phyloP scores from a whole-genome alignment of 2,113 vertebrate species.

The Puma concolor region DNA sequence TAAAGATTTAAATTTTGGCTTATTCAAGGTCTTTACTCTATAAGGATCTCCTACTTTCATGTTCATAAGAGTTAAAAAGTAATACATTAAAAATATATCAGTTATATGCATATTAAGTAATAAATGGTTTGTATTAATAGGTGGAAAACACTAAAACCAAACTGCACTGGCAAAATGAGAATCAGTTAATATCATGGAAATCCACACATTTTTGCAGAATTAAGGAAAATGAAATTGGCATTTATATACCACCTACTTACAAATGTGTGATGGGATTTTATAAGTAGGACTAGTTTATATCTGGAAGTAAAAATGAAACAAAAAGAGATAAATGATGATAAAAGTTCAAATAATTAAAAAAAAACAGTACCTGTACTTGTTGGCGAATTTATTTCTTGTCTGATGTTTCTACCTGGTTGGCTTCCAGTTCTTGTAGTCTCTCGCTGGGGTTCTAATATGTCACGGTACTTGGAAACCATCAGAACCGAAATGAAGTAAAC shows the following conservation, averaged over 20 bases:
- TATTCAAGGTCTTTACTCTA: background rate
- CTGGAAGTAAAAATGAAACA: background rate
- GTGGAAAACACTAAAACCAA: background rate
- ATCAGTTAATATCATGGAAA: background rate
- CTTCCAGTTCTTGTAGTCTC: slow-evolving; percentile 95
- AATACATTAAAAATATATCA: slow-evolving; percentile 28
- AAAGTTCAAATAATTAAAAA: slow-evolving; percentile 17
- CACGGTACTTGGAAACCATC: slow-evolving; percentile 99
- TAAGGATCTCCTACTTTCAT: background rate
- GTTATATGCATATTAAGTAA: background rate
- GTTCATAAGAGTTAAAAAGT: slow-evolving; percentile 53
- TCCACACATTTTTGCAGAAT: background rate
- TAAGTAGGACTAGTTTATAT: background rate
- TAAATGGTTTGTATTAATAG: slow-evolving; percentile 1
- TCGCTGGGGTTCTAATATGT: slow-evolving; percentile 97
- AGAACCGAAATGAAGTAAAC: slow-evolving; percentile 99
- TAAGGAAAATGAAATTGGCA: background rate
- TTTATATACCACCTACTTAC: background rate
- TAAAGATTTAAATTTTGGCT: slow-evolving; percentile 25
- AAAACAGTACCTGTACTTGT: slow-evolving; percentile 95
- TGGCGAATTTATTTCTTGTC: slow-evolving; percentile 99
- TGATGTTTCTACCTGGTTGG: slow-evolving; percentile 96
- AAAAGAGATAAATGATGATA: background rate
- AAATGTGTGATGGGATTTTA: slow-evolving; percentile 28
- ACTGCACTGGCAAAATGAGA: background rate